These are phyloP conservation scores for Pipistrellus nathusii DNA, from an alignment of 2,797 vertebrate species.

Conservation along the genomic window DNA sequence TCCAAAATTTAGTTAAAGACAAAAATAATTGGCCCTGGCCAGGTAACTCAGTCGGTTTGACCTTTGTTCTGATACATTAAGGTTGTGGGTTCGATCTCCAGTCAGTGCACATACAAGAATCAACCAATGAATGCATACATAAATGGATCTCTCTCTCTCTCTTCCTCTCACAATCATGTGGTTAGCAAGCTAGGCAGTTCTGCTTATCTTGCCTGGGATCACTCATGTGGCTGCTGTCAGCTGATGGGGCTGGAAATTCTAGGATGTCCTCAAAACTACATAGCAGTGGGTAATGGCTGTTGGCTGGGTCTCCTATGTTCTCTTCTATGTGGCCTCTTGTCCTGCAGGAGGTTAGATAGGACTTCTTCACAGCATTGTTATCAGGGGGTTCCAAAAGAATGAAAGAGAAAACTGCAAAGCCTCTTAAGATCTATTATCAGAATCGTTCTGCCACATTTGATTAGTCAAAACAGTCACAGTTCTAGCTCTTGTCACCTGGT, in stretches of 20 bases:
- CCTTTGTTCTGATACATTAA: too few species aligned
- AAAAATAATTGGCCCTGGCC: neutral
- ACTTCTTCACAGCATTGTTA: neutral
- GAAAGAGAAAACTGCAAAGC: neutral
- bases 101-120: too few species aligned
- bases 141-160: too few species aligned
- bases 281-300: neutral
- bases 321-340: neutral
- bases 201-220: neutral
- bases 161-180: neutral
- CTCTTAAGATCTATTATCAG: neutral
- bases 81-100: too few species aligned
- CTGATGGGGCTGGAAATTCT: neutral
- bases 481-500: neutral
- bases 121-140: too few species aligned
- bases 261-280: neutral
- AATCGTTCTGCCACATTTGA: neutral
- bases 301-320: neutral
- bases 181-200: neutral
- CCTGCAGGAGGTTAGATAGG: neutral
- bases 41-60: too few species aligned
- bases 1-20: neutral
- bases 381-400: neutral
- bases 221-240: neutral
- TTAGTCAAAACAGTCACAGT: neutral